These are phyloP conservation scores for Temnopleurus reevesii DNA, from an alignment of 53 echinoderm and acorn worm genomes.

Conservation along the genomic window DNA sequence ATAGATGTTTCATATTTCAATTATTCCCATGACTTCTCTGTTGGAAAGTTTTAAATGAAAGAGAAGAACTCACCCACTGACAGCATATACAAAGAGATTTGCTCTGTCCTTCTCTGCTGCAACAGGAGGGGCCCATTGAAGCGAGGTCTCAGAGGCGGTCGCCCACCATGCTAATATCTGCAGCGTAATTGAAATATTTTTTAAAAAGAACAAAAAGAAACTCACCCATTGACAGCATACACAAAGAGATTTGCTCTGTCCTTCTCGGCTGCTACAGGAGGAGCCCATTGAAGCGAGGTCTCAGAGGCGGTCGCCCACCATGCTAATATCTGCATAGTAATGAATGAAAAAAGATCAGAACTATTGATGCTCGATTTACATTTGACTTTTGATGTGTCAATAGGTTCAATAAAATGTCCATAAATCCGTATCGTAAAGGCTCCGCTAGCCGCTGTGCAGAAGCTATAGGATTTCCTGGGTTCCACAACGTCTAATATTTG, in stretches of 20 bases:
- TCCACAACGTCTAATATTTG: no score
- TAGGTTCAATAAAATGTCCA: no score
- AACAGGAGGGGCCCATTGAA: slow-evolving; percentile 83
- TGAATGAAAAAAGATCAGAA: no score
- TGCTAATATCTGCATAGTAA: slow-evolving; percentile 71
- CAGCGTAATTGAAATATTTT: not conserved
- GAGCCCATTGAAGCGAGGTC: slow-evolving; percentile 84
- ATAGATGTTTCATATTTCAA: no score
- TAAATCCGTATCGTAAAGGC: no score
- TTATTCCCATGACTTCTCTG: no score
- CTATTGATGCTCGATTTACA: no score
- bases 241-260: slow-evolving; percentile 88
- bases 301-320: slow-evolving; percentile 82
- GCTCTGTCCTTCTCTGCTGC: slow-evolving; percentile 86
- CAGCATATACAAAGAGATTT: slow-evolving; percentile 74
- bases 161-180: slow-evolving; percentile 84
- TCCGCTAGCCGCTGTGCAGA: no score
- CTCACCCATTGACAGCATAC: slow-evolving; percentile 84
- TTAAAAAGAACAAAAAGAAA: no score
- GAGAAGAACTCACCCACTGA: slow-evolving; percentile 78
- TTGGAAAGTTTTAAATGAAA: no score
- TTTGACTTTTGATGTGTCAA: no score
- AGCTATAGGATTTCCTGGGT: no score
- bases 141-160: slow-evolving; percentile 57
- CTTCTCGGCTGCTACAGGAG: slow-evolving; percentile 82